Base-by-base conservation (phyloP, 2,888 invertebrate species). In the Agonopterix alstromeriana region DNA sequence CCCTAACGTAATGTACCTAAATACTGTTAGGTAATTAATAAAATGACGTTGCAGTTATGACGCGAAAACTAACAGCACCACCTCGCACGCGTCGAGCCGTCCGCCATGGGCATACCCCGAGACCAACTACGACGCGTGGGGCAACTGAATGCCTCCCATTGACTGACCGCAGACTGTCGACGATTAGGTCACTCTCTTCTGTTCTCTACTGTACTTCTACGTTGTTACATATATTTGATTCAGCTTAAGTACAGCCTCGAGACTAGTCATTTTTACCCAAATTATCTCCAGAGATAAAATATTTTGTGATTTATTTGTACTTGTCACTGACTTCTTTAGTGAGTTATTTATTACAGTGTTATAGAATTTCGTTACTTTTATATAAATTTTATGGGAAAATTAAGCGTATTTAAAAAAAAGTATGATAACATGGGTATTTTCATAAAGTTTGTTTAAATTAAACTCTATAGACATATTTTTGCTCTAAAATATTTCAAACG, bases 31-130 rank as follows among this genome's bases (percentile, higher is more conserved):
- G 27, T 38, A 10, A 38, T 38, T 9, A 38, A 38, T 38, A n/a
- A 5, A n/a, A 3, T 38, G 8, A 38, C 38, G 4, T 80, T 79
- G 8, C 73, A 89, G 89, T 11, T 89, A 70, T 58, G 71, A 89
- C 55, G 61, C 76, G 3, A 68, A 60, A 14, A 88, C 87, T 2
- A 82, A 88, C 60, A 77, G 72, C 40, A 81, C 80, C 3, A 66
- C 79, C 0, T 74, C 84, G 0, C 81, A 83, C 52, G 64, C 86
- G 0, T 75, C 78, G 12, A 77, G 77, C 67, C 84, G 89, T 35
- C 90, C 85, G 0, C 86, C 85, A 8, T 89, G 90, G 89, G 88
- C 87, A 10, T 73, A 79, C 53, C 82, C 84, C 0, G 85, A 83
- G 43, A 66, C 65, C 3, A 54, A 67, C 7, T 76, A 70, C 49